Evolutionary conservation across 2,888 invertebrate genomes (phyloP).

Genomic region (Minunthozetes semirufus): DNA sequence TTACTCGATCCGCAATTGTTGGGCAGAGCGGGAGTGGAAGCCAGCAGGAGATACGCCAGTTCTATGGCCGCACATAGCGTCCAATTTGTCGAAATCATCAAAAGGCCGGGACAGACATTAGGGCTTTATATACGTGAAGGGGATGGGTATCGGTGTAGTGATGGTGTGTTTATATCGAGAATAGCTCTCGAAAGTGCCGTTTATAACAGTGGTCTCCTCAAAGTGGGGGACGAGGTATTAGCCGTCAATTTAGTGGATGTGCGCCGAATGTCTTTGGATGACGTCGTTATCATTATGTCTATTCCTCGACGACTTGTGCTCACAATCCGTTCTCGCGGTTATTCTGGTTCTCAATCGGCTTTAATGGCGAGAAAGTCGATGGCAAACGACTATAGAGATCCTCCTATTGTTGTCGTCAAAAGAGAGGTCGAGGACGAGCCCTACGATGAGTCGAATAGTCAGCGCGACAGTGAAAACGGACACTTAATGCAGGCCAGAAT

Average conservation of each 20-base stretch:
- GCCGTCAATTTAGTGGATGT: constrained; percentile 98
- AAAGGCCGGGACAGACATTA: constrained; percentile 94
- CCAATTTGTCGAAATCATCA: constrained; percentile 88
- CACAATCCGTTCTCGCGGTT: constrained; percentile 67
- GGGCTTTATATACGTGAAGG: constrained; percentile 97
- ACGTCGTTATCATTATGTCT: constrained; percentile 98
- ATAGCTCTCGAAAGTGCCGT: constrained; percentile 94
- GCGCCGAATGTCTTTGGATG: constrained; percentile 93
- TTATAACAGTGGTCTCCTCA: constrained; percentile 88
- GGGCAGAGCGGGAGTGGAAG: constrained; percentile 75
- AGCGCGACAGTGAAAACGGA: constrained; percentile 45
- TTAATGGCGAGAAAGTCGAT: constrained; percentile 42
- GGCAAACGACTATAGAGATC: constrained; percentile 47
- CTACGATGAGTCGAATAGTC: constrained; percentile 41
- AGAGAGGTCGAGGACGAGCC: constrained; percentile 72
- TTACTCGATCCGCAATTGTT: constrained; percentile 79
- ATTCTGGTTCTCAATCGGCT: constrained; percentile 16
- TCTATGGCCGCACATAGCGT: constrained; percentile 38
- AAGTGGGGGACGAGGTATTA: constrained; percentile 96
- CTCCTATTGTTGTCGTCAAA: constrained; percentile 85
- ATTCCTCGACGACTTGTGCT: constrained; percentile 91
- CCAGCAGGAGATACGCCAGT: constrained; percentile 68
- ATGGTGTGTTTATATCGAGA: constrained; percentile 95
- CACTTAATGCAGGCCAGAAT: constrained; percentile 42
- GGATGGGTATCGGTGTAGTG: constrained; percentile 89